phyloP scores from a whole-genome alignment of 1,140 invertebrate genomes.

The Aphelenchoides avenae region DNA sequence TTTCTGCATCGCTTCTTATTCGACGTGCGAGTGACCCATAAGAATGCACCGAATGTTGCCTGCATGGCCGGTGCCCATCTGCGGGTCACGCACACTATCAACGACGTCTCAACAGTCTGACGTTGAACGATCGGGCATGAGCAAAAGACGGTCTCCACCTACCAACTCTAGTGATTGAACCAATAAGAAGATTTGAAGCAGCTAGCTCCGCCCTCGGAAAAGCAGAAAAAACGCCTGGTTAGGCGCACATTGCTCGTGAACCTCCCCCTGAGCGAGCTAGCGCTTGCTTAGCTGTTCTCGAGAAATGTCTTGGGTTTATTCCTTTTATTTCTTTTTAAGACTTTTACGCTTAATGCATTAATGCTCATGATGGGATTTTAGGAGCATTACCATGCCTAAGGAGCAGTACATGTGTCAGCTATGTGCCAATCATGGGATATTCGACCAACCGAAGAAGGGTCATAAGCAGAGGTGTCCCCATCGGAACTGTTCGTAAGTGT shows the following conservation, averaged over 20 bases:
- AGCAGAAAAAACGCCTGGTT: neutral
- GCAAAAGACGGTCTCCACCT: too few relatives aligned
- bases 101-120: too few relatives aligned
- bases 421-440: conserved; percentile 54
- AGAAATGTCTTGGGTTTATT: neutral
- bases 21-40: too few relatives aligned
- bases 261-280: neutral
- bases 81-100: too few relatives aligned
- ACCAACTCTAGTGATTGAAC: too few relatives aligned
- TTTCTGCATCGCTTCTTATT: too few relatives aligned
- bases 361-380: too few relatives aligned
- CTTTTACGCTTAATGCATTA: neutral
- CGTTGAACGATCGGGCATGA: too few relatives aligned
- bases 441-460: conserved; percentile 55
- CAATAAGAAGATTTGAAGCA: too few relatives aligned
- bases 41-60: too few relatives aligned
- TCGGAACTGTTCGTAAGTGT: conserved; percentile 45
- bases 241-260: neutral
- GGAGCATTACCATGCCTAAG: too few relatives aligned
- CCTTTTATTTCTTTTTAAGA: neutral
- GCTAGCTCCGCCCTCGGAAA: neutral
- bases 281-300: neutral
- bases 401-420: conserved; percentile 57
- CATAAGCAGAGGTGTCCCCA: conserved; percentile 55
- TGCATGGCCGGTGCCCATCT: too few relatives aligned